Base-by-base conservation (phyloP, 2,888 invertebrate genomes). In the Lottia gigantea region DNA sequence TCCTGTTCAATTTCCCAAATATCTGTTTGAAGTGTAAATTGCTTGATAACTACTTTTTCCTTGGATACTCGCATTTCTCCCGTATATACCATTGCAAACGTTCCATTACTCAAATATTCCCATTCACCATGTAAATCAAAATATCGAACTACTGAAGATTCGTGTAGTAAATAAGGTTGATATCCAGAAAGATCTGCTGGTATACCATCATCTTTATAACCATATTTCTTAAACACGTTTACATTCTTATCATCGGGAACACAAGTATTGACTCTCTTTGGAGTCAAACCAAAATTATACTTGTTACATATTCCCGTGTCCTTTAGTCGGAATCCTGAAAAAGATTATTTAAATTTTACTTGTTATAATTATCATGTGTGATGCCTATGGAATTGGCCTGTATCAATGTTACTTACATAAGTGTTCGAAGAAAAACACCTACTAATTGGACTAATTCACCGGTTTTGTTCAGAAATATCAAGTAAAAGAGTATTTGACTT, bases 11-110 rank as follows among this genome's bases (percentile, higher is more conserved):
- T 55, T 23, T 1, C 55, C 19, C 23, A 19, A 2, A 55, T 19
- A 19, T 12, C 19, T 19, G 55, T 55, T 3, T 55, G 12, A 11
- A 23, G 19, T 0, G 23, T 19, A 55, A 55, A 55, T 55, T 55
- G 55, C 62, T 68, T 68, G 14, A 68, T 62, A 31, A 68, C 62
- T 45, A 62, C 46, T 7, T 45, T 40, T 62, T 62, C 46, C 46
- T 31, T 25, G 0, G 62, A 46, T 16, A 6, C 46, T 7, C 14
- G n/a, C 45, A 68, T 19, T 62, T 68, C 67, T 2, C 62, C 67
- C 31, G 26, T 61, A 46, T 68, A 68, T n/a, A 68, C 67, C 3
- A 40, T 14, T 11, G 62, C 67, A 23, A 62, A 62, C 8, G 62
- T 62, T 11, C 67, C 67, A n/a, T 47, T 68, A 16, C 67, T 62